phyloP scores from a whole-genome alignment of 2,888 invertebrate genomes.

The Drosophila histrio region DNA sequence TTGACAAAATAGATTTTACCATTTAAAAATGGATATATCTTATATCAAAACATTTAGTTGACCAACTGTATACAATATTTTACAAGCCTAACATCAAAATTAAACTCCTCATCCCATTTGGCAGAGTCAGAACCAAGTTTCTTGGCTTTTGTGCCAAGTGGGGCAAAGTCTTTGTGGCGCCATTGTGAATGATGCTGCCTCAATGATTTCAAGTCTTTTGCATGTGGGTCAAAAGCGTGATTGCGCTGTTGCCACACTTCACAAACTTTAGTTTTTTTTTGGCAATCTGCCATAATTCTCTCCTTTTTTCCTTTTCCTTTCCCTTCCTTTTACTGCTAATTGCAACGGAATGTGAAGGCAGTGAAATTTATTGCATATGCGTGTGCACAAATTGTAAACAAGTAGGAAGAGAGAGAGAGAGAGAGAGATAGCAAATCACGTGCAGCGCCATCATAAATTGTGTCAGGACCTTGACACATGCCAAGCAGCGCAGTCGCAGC shows the following conservation, averaged over 20 bases:
- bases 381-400: constrained; percentile 52
- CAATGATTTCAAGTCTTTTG: not conserved
- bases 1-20: too few species aligned
- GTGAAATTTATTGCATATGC: constrained; percentile 44
- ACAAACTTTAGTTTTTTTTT: constrained; percentile 1
- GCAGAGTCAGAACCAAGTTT: not conserved
- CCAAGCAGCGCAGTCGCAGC: constrained; percentile 16
- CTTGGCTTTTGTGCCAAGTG: constrained; percentile 25
- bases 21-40: too few species aligned
- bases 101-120: not conserved
- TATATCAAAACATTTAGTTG: too few species aligned
- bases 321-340: not conserved
- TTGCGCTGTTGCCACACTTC: constrained; percentile 38
- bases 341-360: constrained; percentile 1
- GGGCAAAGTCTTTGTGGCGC: constrained; percentile 37
- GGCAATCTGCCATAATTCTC: constrained; percentile 19
- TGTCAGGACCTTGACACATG: constrained; percentile 73
- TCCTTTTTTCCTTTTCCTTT: not conserved
- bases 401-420: not conserved
- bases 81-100: not conserved
- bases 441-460: constrained; percentile 45
- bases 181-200: constrained; percentile 34
- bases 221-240: constrained; percentile 9
- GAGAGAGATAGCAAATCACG: constrained; percentile 29
- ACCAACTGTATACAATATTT: not conserved